phyloP scores from a whole-genome alignment of 2,888 invertebrate species.

The Punctoribates punctum region DNA sequence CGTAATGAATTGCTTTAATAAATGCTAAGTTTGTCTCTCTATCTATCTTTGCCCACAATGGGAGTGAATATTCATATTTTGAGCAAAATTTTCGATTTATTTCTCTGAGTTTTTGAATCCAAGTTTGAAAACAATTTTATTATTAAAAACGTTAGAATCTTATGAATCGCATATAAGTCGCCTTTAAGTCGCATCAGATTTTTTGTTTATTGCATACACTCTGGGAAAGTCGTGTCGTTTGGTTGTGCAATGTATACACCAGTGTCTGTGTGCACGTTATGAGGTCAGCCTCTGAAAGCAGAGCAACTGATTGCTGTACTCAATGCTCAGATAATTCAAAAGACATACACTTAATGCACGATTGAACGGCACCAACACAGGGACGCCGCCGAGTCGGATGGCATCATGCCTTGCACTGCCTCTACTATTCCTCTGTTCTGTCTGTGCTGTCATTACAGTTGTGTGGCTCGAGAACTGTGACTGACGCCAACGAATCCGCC shows the following conservation, averaged over 20 bases:
- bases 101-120: not conserved
- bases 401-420: slow-evolving; percentile 3
- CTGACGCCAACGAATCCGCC: slow-evolving; percentile 31
- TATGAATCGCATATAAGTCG: not conserved
- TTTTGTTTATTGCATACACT: not conserved
- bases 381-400: slow-evolving; percentile 31
- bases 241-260: slow-evolving; percentile 22
- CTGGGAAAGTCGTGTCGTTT: slow-evolving; percentile 16
- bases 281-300: slow-evolving; percentile 19
- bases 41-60: not conserved
- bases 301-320: not conserved
- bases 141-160: too few relatives aligned
- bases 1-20: not conserved
- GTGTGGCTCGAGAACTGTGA: not conserved
- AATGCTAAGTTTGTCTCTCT: not conserved
- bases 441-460: not conserved
- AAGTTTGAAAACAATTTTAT: not conserved
- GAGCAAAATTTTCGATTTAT: not conserved
- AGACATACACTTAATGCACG: slow-evolving; percentile 18
- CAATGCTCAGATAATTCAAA: not conserved
- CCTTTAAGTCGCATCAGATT: slow-evolving; percentile 25
- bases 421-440: too few relatives aligned
- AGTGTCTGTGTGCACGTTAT: not conserved
- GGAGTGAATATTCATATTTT: not conserved
- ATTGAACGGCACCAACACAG: slow-evolving; percentile 30